Conservation (phyloP, 2,888 invertebrate species). For the Phyto melanocephala region DNA sequence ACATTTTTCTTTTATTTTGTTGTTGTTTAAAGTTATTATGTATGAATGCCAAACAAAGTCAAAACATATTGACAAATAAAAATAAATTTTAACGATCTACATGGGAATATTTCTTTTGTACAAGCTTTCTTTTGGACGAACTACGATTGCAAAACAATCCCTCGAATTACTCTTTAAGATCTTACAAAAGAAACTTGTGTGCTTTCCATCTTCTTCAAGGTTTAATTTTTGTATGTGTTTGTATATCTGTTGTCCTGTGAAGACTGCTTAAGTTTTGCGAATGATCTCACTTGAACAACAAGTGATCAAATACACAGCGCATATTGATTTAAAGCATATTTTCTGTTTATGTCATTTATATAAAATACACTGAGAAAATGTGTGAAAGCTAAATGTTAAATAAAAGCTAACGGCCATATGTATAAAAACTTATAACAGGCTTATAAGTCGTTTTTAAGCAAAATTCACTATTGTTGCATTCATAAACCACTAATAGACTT, state of each 20-base stretch:
- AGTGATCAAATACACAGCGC: constrained; percentile 51
- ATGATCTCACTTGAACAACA: constrained; percentile 52
- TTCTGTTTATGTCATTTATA: constrained; percentile 30
- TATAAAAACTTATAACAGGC: too few species aligned
- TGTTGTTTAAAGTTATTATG: constrained; percentile 67
- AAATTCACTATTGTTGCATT: too few species aligned
- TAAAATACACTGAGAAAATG: constrained; percentile 1
- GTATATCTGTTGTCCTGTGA: constrained; percentile 15
- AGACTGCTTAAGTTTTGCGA: constrained; percentile 29
- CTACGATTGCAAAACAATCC: background rate
- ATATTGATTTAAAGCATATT: constrained; percentile 42
- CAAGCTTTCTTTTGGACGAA: constrained; percentile 25
- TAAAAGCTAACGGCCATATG: too few species aligned
- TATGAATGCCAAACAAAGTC: constrained; percentile 75
- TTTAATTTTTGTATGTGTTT: background rate
- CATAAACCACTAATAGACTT: too few species aligned
- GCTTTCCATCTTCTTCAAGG: constrained; percentile 57
- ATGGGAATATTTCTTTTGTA: constrained; percentile 40
- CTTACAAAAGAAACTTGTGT: constrained; percentile 45
- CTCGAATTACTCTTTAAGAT: background rate
- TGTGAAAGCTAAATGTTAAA: too few species aligned
- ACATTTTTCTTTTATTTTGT: background rate
- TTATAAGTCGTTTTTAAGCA: too few species aligned
- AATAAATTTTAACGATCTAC: constrained; percentile 58
- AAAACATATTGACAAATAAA: constrained; percentile 73